phyloP scores from a whole-genome alignment of 2,888 invertebrate species.

The Sepioteuthis lessoniana region DNA sequence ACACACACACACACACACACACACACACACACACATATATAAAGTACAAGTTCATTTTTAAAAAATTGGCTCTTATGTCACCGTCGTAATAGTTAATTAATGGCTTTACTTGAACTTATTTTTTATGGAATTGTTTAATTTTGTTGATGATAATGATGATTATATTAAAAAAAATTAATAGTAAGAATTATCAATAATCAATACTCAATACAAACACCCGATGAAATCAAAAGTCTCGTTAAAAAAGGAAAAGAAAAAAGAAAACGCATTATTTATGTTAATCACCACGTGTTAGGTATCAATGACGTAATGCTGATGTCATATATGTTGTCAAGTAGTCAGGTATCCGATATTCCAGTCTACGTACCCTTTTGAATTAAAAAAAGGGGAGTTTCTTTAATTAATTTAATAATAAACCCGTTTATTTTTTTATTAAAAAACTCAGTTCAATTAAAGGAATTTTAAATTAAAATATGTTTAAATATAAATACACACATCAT shows the following conservation, averaged over 20 bases:
- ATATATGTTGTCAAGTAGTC: neutral
- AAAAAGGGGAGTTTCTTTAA: neutral
- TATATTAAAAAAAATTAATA: neutral
- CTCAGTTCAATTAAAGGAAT: too few relatives aligned
- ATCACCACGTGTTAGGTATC: neutral
- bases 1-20: neutral
- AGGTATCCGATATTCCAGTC: neutral
- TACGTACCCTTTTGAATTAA: neutral
- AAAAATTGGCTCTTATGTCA: too few relatives aligned
- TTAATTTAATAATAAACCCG: neutral
- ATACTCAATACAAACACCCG: neutral
- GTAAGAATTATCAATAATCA: neutral
- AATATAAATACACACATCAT: too few relatives aligned
- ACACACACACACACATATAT: neutral
- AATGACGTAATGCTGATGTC: conserved; percentile 1
- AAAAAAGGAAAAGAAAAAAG: neutral
- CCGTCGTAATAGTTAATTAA: too few relatives aligned
- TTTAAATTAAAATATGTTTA: too few relatives aligned
- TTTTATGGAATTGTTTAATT: too few relatives aligned
- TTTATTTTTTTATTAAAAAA: neutral
- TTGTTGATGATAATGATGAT: neutral
- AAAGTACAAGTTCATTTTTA: neutral
- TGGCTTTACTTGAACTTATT: too few relatives aligned
- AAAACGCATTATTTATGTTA: neutral
- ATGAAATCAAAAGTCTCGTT: neutral